These are phyloP conservation scores for Imbricaverruca yamaguchii DNA, from an alignment of 2,888 invertebrate genomes.

Conservation along the genomic window DNA sequence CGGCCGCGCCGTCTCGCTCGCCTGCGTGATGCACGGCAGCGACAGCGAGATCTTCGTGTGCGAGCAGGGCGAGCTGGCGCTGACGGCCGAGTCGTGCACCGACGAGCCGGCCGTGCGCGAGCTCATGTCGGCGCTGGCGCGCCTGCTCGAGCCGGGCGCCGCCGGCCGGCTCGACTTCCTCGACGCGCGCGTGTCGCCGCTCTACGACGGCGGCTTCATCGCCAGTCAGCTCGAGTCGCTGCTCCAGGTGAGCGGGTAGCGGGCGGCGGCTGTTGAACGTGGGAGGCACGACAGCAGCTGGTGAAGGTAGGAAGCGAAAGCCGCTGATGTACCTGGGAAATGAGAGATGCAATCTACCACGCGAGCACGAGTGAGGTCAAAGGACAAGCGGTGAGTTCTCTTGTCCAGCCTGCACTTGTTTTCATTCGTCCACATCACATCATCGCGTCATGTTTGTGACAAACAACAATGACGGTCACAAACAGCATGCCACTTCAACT, in stretches of 20 bases:
- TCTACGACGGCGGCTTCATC: slow-evolving; percentile 32
- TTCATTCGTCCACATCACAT: too few species aligned
- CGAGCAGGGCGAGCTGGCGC: slow-evolving; percentile 34
- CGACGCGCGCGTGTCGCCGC: slow-evolving; percentile 32
- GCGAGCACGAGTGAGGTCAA: too few species aligned
- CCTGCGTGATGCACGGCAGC: slow-evolving; percentile 29
- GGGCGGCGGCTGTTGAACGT: background rate
- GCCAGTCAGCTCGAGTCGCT: slow-evolving; percentile 32
- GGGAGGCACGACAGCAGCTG: too few species aligned
- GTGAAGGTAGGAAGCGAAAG: too few species aligned
- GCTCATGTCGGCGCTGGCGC: slow-evolving; percentile 39
- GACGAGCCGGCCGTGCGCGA: slow-evolving; percentile 37
- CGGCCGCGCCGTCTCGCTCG: slow-evolving; percentile 22
- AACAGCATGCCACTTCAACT: too few species aligned
- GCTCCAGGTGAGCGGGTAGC: slow-evolving; percentile 33
- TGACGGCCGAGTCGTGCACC: slow-evolving; percentile 37
- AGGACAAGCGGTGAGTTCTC: too few species aligned
- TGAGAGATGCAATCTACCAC: too few species aligned
- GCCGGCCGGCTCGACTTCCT: slow-evolving; percentile 35
- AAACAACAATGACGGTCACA: too few species aligned
- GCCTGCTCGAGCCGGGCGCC: slow-evolving; percentile 35
- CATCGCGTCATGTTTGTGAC: too few species aligned
- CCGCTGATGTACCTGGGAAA: too few species aligned
- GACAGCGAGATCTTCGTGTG: slow-evolving; percentile 30
- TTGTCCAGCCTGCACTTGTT: too few species aligned